Evolutionary conservation across 2,888 invertebrate species (phyloP).

Genomic region (Dryobota labecula): DNA sequence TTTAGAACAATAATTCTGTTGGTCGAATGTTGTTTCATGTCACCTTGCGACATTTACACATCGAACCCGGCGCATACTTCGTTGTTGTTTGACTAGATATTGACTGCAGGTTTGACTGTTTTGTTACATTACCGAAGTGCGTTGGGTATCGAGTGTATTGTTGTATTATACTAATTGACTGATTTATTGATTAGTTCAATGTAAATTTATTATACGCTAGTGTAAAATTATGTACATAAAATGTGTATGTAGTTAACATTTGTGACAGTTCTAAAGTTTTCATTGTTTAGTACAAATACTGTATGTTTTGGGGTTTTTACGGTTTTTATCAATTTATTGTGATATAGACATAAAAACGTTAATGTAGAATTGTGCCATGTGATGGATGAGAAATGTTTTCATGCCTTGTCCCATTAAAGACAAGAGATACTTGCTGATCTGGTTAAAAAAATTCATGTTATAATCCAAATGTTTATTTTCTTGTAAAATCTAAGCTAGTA

Average conservation of each 20-base stretch:
- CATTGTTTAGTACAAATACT: conserved; percentile 76
- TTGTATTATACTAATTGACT: conserved; percentile 83
- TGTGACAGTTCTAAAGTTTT: conserved; percentile 71
- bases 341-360: conserved; percentile 64
- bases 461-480: conserved; percentile 20
- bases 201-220: conserved; percentile 68
- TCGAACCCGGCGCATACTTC: conserved; percentile 24
- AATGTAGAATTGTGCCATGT: conserved; percentile 74
- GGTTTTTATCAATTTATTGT: conserved; percentile 71
- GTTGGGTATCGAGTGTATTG: conserved; percentile 62
- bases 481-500: conserved; percentile 38
- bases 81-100: conserved; percentile 28
- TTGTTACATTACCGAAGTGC: conserved; percentile 50
- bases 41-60: neutral
- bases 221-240: conserved; percentile 74
- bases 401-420: conserved; percentile 31
- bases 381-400: conserved; percentile 53
- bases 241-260: conserved; percentile 73
- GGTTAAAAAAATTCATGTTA: conserved; percentile 40
- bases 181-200: conserved; percentile 81
- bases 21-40: neutral
- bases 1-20: neutral
- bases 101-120: conserved; percentile 41
- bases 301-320: conserved; percentile 77
- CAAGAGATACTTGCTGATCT: conserved; percentile 39